Evolutionary conservation across 2,113 vertebrate genomes (phyloP).

Genomic region (Strix uralensis): DNA sequence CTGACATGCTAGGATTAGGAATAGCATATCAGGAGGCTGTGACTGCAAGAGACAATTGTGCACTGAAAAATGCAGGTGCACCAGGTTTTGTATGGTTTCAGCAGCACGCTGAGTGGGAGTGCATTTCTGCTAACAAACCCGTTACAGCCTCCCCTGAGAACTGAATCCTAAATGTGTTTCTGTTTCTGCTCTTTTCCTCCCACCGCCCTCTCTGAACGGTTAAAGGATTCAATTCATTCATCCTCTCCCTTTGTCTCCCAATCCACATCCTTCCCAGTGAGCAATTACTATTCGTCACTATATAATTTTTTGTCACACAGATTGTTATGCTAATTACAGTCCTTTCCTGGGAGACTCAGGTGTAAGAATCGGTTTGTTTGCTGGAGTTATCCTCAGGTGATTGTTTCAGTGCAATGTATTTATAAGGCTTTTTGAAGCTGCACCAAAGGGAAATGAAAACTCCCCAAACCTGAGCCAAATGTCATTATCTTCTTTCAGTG

Average conservation of each 20-base stretch:
- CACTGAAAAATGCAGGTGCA: neutral
- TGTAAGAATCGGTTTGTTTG: neutral
- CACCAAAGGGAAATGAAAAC: slow-evolving; percentile 14
- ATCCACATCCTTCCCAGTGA: neutral
- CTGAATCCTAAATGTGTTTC: slow-evolving; percentile 5
- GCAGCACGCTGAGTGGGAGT: neutral
- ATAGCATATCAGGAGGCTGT: neutral
- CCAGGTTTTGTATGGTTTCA: neutral
- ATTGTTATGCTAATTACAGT: slow-evolving; percentile 20
- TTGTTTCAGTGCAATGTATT: slow-evolving; percentile 19
- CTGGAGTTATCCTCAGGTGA: slow-evolving; percentile 1
- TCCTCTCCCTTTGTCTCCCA: neutral
- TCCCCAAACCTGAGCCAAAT: slow-evolving; percentile 3
- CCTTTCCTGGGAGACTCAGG: neutral
- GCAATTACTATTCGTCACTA: neutral
- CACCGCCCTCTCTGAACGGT: neutral
- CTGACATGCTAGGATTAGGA: neutral
- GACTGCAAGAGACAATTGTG: neutral
- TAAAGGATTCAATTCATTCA: neutral
- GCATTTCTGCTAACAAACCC: slow-evolving; percentile 15
- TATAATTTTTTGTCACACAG: neutral
- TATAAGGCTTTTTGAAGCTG: slow-evolving; percentile 18
- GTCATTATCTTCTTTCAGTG: neutral
- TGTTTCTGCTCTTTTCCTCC: slow-evolving; percentile 6
- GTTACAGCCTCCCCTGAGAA: neutral